Conservation (phyloP, 1,140 invertebrate genomes). For the Aethina tumida region DNA sequence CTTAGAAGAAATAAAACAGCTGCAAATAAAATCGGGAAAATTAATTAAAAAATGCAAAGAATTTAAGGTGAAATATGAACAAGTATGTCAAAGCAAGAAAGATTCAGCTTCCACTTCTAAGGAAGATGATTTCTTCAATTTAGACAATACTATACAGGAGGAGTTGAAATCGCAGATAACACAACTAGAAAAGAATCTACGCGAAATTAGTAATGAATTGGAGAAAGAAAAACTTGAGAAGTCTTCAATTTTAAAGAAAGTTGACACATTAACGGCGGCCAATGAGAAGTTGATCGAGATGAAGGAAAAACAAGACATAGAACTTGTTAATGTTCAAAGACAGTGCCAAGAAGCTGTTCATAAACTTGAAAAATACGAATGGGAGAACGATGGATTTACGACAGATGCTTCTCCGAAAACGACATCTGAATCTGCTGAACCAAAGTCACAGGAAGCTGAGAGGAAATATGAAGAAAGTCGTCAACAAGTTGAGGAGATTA, state of each 20-base stretch:
- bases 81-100: conserved; percentile 46
- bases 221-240: conserved; percentile 54
- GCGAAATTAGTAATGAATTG: conserved; percentile 44
- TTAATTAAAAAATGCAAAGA: conserved; percentile 66
- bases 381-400: conserved; percentile 36
- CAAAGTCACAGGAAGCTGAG: conserved; percentile 5
- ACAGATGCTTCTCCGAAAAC: conserved; percentile 3
- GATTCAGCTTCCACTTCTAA: conserved; percentile 32
- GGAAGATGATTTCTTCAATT: conserved; percentile 45
- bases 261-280: conserved; percentile 64
- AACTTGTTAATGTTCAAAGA: conserved; percentile 51
- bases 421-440: conserved; percentile 2
- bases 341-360: conserved; percentile 47
- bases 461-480: not conserved
- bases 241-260: conserved; percentile 52
- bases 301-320: conserved; percentile 68
- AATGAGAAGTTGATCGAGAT: conserved; percentile 67
- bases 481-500: conserved; percentile 38
- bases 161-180: conserved; percentile 59
- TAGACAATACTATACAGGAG: conserved; percentile 64
- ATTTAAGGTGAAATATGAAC: conserved; percentile 54
- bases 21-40: conserved; percentile 56
- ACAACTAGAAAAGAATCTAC: conserved; percentile 51
- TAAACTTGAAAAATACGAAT: conserved; percentile 44
- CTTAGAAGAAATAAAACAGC: conserved; percentile 46